phyloP scores from a whole-genome alignment of 2,888 invertebrate genomes.

The Patella depressa region DNA sequence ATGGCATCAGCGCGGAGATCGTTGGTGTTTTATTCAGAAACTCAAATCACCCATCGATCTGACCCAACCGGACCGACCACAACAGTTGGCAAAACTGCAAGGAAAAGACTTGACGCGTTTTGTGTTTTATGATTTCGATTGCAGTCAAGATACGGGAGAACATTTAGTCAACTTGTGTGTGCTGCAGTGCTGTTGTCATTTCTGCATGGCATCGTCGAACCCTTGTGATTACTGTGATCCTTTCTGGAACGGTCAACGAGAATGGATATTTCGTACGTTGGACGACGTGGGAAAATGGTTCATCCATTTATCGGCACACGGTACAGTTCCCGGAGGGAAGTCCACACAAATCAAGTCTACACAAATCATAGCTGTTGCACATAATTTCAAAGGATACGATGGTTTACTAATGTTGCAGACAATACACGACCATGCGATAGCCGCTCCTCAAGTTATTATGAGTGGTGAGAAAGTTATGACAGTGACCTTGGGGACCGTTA shows the following conservation, averaged over 20 bases:
- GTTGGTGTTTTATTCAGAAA: background rate
- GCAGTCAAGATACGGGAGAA: background rate
- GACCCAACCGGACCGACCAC: background rate
- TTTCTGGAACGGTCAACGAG: background rate
- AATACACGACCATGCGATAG: background rate
- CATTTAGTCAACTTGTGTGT: background rate
- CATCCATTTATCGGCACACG: background rate
- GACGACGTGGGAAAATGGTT: background rate
- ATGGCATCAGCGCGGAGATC: background rate
- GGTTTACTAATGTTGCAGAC: background rate
- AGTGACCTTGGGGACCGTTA: background rate
- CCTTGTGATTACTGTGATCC: background rate
- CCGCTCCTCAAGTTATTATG: background rate
- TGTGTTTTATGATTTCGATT: background rate
- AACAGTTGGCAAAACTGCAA: background rate
- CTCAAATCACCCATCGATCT: background rate
- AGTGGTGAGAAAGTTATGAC: background rate
- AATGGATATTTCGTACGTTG: background rate
- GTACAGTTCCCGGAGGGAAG: background rate
- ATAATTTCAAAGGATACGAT: conserved; percentile 8
- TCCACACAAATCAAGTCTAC: background rate
- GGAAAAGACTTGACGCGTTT: background rate
- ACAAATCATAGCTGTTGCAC: background rate
- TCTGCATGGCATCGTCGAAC: background rate
- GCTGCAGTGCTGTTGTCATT: background rate